Percentiles rank a stretch among this genome's conserved stretches.
These are phyloP conservation scores for Drosophila testacea DNA, from an alignment of 2,888 invertebrate species.

Conservation along the genomic window DNA sequence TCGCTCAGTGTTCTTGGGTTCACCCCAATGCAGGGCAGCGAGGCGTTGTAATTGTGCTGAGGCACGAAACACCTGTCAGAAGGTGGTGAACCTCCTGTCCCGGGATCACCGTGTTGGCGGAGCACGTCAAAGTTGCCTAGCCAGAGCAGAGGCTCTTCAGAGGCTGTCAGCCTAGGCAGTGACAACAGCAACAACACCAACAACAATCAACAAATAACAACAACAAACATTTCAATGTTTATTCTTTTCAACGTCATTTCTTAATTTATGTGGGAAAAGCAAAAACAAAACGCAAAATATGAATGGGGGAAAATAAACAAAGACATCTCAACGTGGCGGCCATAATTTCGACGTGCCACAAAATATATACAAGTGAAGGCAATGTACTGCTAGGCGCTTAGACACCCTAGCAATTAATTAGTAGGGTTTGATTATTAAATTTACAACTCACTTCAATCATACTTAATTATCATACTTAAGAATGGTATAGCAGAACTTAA, in stretches of 20 bases:
- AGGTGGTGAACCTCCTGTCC: slow-evolving; percentile 49
- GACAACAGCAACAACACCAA: slow-evolving; percentile 26
- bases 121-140: slow-evolving; percentile 41
- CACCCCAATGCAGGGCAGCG: slow-evolving; percentile 34
- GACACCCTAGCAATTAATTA: slow-evolving; percentile 22
- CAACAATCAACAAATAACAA: slow-evolving; percentile 22
- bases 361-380: slow-evolving; percentile 8
- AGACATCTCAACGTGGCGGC: slow-evolving; percentile 53
- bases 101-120: slow-evolving; percentile 15
- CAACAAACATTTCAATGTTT: slow-evolving; percentile 53
- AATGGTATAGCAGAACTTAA: too few species aligned
- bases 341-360: slow-evolving; percentile 51
- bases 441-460: too few species aligned
- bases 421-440: too few species aligned
- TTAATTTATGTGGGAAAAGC: slow-evolving; percentile 73
- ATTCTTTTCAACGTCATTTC: slow-evolving; percentile 70
- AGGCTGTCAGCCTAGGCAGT: slow-evolving; percentile 47
- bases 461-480: too few species aligned
- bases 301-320: slow-evolving; percentile 64
- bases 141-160: slow-evolving; percentile 40
- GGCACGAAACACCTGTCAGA: slow-evolving; percentile 66
- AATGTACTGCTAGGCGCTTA: background rate
- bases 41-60: slow-evolving; percentile 67
- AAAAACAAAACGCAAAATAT: slow-evolving; percentile 57
- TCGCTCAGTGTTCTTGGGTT: slow-evolving; percentile 34